These are phyloP conservation scores for Melipona beecheii DNA, from an alignment of 2,888 invertebrate genomes.

Conservation along the genomic window DNA sequence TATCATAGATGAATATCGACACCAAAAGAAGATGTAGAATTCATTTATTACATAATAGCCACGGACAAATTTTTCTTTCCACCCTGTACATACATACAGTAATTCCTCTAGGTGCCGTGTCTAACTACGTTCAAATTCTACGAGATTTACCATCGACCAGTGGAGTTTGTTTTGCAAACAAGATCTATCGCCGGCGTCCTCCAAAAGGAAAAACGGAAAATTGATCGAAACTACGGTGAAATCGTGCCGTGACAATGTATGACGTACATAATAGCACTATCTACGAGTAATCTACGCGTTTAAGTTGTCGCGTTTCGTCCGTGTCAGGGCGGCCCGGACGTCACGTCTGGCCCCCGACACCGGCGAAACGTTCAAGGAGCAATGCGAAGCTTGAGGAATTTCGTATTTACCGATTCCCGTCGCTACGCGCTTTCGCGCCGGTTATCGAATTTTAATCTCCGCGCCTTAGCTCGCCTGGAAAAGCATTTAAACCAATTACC, in stretches of 20 bases:
- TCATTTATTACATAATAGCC: too few species aligned
- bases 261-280: background rate
- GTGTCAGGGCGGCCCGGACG: background rate
- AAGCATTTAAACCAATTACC: conserved; percentile 78
- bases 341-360: background rate
- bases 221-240: conserved; percentile 18
- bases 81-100: conserved; percentile 3
- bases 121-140: conserved; percentile 54
- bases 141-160: conserved; percentile 31
- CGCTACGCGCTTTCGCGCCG: conserved; percentile 69
- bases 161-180: background rate
- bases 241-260: background rate
- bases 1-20: too few species aligned
- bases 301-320: background rate
- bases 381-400: conserved; percentile 61
- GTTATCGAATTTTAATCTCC: conserved; percentile 78
- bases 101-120: conserved; percentile 56
- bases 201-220: background rate
- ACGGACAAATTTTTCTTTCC: too few species aligned
- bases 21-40: too few species aligned
- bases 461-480: conserved; percentile 82
- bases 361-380: background rate
- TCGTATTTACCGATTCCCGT: conserved; percentile 75
- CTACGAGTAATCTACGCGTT: conserved; percentile 16
- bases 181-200: background rate